A percentile compares a stretch with the other conserved stretches of the same genome.
phyloP scores from a whole-genome alignment of 2,888 invertebrate genomes.

The Trypoxylon attenuatum region DNA sequence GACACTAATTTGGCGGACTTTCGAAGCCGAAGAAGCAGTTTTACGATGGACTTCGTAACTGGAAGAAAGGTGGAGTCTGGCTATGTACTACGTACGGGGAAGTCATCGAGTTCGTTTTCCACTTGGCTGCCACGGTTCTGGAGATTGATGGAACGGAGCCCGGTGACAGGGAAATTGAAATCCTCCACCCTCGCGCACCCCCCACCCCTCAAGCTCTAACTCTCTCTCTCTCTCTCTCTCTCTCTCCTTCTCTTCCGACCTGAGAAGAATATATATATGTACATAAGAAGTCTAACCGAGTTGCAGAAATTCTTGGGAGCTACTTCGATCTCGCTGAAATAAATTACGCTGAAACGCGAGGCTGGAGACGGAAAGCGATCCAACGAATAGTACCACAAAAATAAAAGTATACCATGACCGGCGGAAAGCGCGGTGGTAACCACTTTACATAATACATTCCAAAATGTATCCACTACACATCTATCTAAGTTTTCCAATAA shows the following conservation, averaged over 20 bases:
- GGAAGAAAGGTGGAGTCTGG: slow-evolving; percentile 15
- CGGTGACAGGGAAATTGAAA: slow-evolving; percentile 58
- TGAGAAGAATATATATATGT: slow-evolving; percentile 14
- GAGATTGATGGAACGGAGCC: slow-evolving; percentile 56
- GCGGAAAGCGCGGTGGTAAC: too few relatives aligned
- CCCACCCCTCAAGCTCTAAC: neutral
- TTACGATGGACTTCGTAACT: neutral
- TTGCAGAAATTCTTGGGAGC: slow-evolving; percentile 44
- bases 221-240: slow-evolving; percentile 7
- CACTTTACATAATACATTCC: too few relatives aligned
- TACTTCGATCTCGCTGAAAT: slow-evolving; percentile 33
- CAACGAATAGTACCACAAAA: neutral
- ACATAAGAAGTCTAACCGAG: slow-evolving; percentile 21
- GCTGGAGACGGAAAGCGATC: neutral
- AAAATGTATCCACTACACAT: too few relatives aligned
- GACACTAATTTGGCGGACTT: neutral
- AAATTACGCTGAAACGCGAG: slow-evolving; percentile 28
- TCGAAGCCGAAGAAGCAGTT: neutral
- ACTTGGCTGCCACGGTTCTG: slow-evolving; percentile 44
- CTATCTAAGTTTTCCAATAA: too few relatives aligned
- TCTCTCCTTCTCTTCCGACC: slow-evolving; percentile 5
- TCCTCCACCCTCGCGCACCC: slow-evolving; percentile 32
- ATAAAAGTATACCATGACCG: neutral
- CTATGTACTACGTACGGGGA: slow-evolving; percentile 30
- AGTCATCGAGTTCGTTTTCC: slow-evolving; percentile 58